Conservation (phyloP, 2,888 invertebrate species). For the Lymantria monacha region DNA sequence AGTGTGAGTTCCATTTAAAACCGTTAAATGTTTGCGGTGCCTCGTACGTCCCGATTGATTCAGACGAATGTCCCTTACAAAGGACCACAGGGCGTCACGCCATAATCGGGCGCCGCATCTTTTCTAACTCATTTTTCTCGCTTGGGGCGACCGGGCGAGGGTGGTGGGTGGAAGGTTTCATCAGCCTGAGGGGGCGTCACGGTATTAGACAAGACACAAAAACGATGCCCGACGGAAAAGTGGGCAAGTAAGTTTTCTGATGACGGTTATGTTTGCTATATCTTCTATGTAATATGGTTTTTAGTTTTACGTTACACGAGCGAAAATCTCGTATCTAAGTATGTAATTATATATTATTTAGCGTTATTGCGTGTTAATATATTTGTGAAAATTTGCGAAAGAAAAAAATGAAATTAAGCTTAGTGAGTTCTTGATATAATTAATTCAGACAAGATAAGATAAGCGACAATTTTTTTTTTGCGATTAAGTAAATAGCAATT, state of each 20-base stretch:
- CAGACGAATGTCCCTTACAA: slow-evolving; percentile 73
- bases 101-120: slow-evolving; percentile 80
- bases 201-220: slow-evolving; percentile 82
- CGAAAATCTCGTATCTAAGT: background rate
- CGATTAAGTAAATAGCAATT: too few relatives aligned
- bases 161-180: slow-evolving; percentile 52
- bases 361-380: background rate
- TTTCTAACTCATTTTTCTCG: slow-evolving; percentile 83
- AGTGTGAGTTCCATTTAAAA: slow-evolving; percentile 45
- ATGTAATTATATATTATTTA: slow-evolving; percentile 6
- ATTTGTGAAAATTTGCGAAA: too few relatives aligned
- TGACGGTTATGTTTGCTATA: slow-evolving; percentile 58
- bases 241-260: slow-evolving; percentile 70
- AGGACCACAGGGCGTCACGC: slow-evolving; percentile 66
- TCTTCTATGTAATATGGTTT: slow-evolving; percentile 34
- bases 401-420: too few relatives aligned
- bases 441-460: too few relatives aligned
- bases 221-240: slow-evolving; percentile 72
- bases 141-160: slow-evolving; percentile 53
- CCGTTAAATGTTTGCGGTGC: slow-evolving; percentile 48
- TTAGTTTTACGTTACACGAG: slow-evolving; percentile 30
- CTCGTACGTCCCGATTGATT: slow-evolving; percentile 68
- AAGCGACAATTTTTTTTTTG: too few relatives aligned
- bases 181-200: slow-evolving; percentile 74
- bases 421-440: too few relatives aligned